Conservation (phyloP, 2,113 vertebrate genomes). For the Sminthopsis crassicaudata region DNA sequence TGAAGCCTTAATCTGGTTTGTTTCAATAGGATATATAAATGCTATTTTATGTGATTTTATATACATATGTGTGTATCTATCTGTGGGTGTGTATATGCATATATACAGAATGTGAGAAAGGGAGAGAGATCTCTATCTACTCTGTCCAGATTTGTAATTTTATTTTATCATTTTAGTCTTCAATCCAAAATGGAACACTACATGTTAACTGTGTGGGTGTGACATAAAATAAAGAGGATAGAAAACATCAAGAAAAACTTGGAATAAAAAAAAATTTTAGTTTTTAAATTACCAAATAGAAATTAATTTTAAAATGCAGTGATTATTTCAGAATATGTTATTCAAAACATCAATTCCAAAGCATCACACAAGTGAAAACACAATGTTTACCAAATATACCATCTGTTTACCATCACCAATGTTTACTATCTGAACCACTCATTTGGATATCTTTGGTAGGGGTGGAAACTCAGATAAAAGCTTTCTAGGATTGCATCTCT, state of each 20-base stretch:
- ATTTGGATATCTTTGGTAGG: background rate
- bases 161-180: background rate
- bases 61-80: background rate
- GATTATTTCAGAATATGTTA: background rate
- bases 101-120: too few species aligned
- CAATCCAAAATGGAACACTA: background rate
- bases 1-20: background rate
- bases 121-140: too few species aligned
- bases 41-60: background rate
- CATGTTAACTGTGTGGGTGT: background rate
- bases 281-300: background rate
- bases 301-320: background rate
- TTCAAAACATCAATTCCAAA: background rate
- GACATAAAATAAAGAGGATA: background rate
- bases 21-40: background rate
- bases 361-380: background rate
- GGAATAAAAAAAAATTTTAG: background rate
- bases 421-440: background rate
- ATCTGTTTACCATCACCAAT: background rate
- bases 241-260: background rate
- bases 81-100: background rate
- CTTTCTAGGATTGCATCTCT: background rate
- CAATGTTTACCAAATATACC: background rate
- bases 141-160: background rate
- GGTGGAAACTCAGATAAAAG: background rate